phyloP scores from a whole-genome alignment of 2,113 vertebrate genomes.

The Okapia johnstoni region DNA sequence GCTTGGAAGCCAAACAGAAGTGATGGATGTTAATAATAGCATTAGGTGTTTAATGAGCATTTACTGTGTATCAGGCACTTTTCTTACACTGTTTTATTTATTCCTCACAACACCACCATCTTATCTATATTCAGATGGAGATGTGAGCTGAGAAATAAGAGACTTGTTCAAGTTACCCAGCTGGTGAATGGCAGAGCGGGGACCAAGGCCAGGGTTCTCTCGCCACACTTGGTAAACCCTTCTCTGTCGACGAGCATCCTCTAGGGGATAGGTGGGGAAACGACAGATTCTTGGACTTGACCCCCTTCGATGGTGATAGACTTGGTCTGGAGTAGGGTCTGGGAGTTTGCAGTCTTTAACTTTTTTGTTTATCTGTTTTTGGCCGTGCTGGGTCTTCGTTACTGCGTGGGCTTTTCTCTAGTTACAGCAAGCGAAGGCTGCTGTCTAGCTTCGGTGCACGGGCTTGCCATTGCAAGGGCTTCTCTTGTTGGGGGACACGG shows the following conservation, averaged over 20 bases:
- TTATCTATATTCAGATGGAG: background rate
- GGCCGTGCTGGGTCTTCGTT: background rate
- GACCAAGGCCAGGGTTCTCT: too few species aligned
- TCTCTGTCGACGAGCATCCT: background rate
- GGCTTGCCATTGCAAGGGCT: background rate
- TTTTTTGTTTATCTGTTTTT: background rate
- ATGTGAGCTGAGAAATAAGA: background rate
- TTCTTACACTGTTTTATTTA: background rate
- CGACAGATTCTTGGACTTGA: background rate
- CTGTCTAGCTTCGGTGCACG: fast-evolving
- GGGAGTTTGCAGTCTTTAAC: background rate
- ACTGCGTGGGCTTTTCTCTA: background rate
- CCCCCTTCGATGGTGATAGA: background rate
- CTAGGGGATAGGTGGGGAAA: fast-evolving
- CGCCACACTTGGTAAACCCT: background rate
- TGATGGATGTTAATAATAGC: too few species aligned
- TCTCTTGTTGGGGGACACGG: background rate
- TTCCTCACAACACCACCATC: background rate
- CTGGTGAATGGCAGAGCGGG: background rate
- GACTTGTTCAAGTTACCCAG: background rate
- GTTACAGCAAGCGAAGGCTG: background rate
- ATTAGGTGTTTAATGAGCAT: fast-evolving
- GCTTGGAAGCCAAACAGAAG: background rate
- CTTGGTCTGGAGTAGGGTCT: background rate
- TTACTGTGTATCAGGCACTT: fast-evolving